Evolutionary conservation across 2,888 invertebrate genomes (phyloP).

Genomic region (Scaptomyza flava): DNA sequence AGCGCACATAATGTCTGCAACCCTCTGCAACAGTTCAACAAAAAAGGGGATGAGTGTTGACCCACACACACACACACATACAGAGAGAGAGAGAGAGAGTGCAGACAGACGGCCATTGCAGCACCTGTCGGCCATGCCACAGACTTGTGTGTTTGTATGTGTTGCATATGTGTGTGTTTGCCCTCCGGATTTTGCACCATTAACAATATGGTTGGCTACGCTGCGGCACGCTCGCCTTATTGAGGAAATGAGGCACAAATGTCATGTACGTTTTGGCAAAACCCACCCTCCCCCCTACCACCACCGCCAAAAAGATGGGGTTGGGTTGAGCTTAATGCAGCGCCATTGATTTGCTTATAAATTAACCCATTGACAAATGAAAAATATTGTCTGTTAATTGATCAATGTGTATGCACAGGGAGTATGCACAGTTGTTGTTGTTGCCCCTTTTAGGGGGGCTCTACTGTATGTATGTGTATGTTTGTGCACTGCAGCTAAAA

Average conservation of each 20-base stretch:
- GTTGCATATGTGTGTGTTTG: conserved; percentile 48
- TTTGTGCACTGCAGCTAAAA: conserved; percentile 65
- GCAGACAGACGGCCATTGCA: conserved; percentile 75
- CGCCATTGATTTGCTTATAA: conserved; percentile 81
- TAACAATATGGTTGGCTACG: conserved; percentile 72
- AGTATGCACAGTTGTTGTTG: conserved; percentile 36
- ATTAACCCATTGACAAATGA: conserved; percentile 84
- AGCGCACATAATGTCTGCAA: conserved; percentile 42
- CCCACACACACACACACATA: conserved; percentile 35
- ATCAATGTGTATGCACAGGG: conserved; percentile 82
- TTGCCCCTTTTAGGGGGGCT: conserved; percentile 26
- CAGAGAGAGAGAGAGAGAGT: not conserved
- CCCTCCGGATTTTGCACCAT: conserved; percentile 77
- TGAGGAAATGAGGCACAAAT: conserved; percentile 61
- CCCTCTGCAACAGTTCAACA: conserved; percentile 40
- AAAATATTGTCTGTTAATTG: conserved; percentile 85
- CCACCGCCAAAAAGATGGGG: not conserved
- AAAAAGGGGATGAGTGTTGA: conserved; percentile 43
- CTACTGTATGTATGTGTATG: conserved; percentile 21
- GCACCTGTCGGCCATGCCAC: conserved; percentile 78
- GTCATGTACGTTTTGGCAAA: conserved; percentile 25
- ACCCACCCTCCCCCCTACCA: not conserved
- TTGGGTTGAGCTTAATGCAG: conserved; percentile 50
- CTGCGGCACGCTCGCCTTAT: conserved; percentile 57
- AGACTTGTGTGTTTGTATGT: conserved; percentile 20